These are phyloP conservation scores for Synergus gifuensis DNA, from an alignment of 2,888 invertebrate species.

Conservation along the genomic window DNA sequence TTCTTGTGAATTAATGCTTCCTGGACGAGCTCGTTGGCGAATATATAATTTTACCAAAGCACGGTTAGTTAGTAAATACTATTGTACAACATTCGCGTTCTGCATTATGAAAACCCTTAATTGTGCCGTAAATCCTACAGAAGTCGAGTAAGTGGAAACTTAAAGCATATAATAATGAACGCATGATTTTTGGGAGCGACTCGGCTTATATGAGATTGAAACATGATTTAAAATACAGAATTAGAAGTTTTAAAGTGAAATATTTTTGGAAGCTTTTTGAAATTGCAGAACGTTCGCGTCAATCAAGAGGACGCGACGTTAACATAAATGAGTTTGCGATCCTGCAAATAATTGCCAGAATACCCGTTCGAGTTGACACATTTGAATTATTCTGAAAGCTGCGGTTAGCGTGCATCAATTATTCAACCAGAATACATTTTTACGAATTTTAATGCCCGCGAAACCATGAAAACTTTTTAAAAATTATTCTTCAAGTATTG, in stretches of 20 bases:
- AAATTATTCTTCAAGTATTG: not conserved
- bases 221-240: too few species aligned
- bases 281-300: not conserved
- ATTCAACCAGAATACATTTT: not conserved
- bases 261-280: not conserved
- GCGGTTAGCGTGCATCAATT: not conserved
- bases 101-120: not conserved
- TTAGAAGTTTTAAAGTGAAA: too few species aligned
- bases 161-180: not conserved
- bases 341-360: constrained; percentile 2
- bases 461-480: not conserved
- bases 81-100: not conserved
- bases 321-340: not conserved
- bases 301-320: not conserved
- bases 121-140: not conserved
- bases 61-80: not conserved
- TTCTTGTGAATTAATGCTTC: not conserved
- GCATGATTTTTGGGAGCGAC: not conserved
- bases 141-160: not conserved
- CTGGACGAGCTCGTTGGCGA: not conserved
- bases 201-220: not conserved
- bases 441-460: not conserved
- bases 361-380: not conserved
- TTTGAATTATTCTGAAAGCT: constrained; percentile 6
- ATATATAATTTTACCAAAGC: not conserved